Conservation (phyloP, 2,888 invertebrate genomes). For the Adela reaumurella region DNA sequence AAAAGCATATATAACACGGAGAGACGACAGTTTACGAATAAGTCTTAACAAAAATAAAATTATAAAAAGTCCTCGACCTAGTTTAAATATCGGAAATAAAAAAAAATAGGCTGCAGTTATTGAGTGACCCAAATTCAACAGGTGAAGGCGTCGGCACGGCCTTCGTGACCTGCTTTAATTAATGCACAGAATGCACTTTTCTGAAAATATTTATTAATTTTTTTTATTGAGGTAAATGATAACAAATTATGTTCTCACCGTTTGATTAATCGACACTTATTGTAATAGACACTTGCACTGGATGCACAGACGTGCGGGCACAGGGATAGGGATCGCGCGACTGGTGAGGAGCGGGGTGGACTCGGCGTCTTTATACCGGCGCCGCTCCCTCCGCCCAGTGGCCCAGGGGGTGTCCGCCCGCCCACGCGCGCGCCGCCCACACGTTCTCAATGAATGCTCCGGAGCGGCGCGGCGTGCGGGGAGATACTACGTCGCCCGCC, state of each 20-base stretch:
- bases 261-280: not conserved
- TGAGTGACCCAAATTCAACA: too few relatives aligned
- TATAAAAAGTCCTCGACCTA: too few relatives aligned
- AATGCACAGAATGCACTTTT: too few relatives aligned
- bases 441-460: constrained; percentile 64
- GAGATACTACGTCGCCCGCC: constrained; percentile 11
- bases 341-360: constrained; percentile 16
- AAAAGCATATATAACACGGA: too few relatives aligned
- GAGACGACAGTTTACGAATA: too few relatives aligned
- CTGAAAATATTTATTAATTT: too few relatives aligned
- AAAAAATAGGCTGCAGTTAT: too few relatives aligned
- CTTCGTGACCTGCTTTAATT: too few relatives aligned
- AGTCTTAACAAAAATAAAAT: too few relatives aligned
- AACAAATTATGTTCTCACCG: not conserved
- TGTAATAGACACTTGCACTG: not conserved
- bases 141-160: too few relatives aligned
- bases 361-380: constrained; percentile 39
- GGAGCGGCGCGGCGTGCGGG: constrained; percentile 25
- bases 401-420: constrained; percentile 20
- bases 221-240: not conserved
- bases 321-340: not conserved
- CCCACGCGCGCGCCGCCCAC: constrained; percentile 54
- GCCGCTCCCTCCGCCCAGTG: constrained; percentile 16
- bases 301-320: not conserved
- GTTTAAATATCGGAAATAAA: too few relatives aligned